Evolutionary conservation across 2,888 invertebrate genomes (phyloP).

Genomic region (Schizotus pectinicornis): DNA sequence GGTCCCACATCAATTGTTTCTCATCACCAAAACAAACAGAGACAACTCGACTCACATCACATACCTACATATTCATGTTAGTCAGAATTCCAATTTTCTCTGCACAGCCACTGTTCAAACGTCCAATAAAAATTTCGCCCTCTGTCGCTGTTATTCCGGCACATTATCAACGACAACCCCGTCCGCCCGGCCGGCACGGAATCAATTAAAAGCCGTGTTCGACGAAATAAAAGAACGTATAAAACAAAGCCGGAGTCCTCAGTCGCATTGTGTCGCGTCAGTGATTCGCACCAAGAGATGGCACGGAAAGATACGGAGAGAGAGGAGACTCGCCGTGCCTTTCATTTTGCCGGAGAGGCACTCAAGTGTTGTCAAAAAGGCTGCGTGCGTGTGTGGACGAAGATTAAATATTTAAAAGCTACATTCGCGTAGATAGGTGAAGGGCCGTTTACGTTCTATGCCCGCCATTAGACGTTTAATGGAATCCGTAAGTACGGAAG

Average conservation of each 20-base stretch:
- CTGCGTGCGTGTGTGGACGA: neutral
- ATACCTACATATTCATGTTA: too few species aligned
- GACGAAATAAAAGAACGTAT: constrained; percentile 1
- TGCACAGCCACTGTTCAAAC: too few species aligned
- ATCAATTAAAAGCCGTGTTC: constrained; percentile 18
- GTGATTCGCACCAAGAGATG: too few species aligned
- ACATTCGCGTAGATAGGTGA: neutral
- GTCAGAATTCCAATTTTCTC: too few species aligned
- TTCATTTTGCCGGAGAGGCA: too few species aligned
- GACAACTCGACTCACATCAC: too few species aligned
- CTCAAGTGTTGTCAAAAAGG: neutral
- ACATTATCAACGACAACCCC: constrained; percentile 7
- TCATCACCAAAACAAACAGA: too few species aligned
- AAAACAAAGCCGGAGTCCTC: neutral
- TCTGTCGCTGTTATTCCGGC: neutral
- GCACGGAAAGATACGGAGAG: too few species aligned
- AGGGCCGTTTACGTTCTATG: constrained; percentile 3
- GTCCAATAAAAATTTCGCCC: too few species aligned
- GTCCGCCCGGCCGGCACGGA: constrained; percentile 1
- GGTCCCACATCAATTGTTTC: too few species aligned
- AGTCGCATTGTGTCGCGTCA: too few species aligned
- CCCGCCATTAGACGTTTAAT: constrained; percentile 8
- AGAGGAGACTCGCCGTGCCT: too few species aligned
- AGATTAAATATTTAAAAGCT: constrained; percentile 22
- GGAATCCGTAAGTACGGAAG: neutral